These are phyloP conservation scores for Athene cunicularia DNA, from an alignment of 2,113 vertebrate species.

Conservation along the genomic window DNA sequence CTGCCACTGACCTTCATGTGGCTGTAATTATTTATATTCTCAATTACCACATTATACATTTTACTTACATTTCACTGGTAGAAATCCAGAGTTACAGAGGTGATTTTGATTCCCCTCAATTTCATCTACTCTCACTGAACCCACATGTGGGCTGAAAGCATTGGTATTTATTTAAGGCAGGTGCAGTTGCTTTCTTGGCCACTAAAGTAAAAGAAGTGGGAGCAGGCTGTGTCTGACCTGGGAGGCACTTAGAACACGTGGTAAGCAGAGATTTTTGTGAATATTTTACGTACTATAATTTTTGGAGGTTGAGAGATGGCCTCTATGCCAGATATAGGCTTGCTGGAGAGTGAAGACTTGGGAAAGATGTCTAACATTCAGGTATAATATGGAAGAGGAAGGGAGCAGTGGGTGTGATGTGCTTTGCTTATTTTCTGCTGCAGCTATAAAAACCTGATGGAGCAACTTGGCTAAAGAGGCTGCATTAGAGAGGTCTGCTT, in stretches of 20 bases:
- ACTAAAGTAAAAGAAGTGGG: rapidly evolving
- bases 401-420: neutral
- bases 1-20: neutral
- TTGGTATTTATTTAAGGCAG: neutral
- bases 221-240: rapidly evolving
- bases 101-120: neutral
- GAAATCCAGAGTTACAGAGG: neutral
- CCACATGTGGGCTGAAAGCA: neutral
- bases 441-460: neutral
- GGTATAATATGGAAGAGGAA: rapidly evolving
- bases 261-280: neutral
- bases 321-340: neutral
- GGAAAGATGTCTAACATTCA: neutral
- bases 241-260: rapidly evolving
- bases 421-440: neutral
- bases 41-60: rapidly evolving
- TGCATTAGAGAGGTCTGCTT: neutral
- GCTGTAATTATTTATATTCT: neutral
- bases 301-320: rapidly evolving
- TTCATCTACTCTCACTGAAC: neutral
- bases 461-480: neutral
- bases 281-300: rapidly evolving
- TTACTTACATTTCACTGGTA: neutral
- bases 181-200: rapidly evolving
- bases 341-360: neutral